Conservation (phyloP, 92 coral and sea anemone genomes). For the Muricea muricata region DNA sequence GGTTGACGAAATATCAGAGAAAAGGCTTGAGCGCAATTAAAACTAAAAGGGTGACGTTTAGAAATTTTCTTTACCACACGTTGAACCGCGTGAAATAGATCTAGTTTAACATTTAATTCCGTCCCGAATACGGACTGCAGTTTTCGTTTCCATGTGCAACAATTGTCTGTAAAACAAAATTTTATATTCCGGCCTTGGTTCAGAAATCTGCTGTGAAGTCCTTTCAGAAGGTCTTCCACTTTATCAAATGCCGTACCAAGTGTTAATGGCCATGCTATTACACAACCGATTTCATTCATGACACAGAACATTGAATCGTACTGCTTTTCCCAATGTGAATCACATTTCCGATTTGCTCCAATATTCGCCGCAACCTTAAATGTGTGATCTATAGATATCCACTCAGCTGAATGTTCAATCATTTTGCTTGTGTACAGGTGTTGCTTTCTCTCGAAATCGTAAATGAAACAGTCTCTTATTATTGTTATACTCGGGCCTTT, state of each 20-base stretch:
- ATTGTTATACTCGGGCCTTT: constrained; percentile 9
- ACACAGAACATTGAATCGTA: constrained; percentile 65
- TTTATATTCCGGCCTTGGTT: not conserved
- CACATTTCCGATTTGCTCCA: constrained; percentile 31
- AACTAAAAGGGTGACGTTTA: constrained; percentile 40
- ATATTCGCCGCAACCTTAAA: constrained; percentile 34
- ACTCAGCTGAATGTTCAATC: constrained; percentile 24
- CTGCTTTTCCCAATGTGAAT: constrained; percentile 17
- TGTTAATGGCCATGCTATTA: constrained; percentile 48
- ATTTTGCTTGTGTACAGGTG: constrained; percentile 18
- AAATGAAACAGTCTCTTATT: constrained; percentile 10
- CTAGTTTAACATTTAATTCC: not conserved
- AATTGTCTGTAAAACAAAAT: not conserved
- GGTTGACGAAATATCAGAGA: constrained; percentile 31
- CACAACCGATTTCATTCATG: constrained; percentile 67
- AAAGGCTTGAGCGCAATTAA: constrained; percentile 38
- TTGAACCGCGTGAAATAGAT: not conserved
- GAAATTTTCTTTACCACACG: not conserved
- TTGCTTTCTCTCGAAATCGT: constrained; percentile 27
- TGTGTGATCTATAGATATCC: not conserved
- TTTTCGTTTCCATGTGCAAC: not conserved
- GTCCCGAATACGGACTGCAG: not conserved
- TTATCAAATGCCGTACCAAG: constrained; percentile 15
- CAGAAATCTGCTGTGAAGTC: not conserved
- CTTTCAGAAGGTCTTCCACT: not conserved